A percentile compares a stretch with the other conserved stretches of the same genome.
phyloP scores from a whole-genome alignment of 1,140 invertebrate species.

The Bicyclus anynana region DNA sequence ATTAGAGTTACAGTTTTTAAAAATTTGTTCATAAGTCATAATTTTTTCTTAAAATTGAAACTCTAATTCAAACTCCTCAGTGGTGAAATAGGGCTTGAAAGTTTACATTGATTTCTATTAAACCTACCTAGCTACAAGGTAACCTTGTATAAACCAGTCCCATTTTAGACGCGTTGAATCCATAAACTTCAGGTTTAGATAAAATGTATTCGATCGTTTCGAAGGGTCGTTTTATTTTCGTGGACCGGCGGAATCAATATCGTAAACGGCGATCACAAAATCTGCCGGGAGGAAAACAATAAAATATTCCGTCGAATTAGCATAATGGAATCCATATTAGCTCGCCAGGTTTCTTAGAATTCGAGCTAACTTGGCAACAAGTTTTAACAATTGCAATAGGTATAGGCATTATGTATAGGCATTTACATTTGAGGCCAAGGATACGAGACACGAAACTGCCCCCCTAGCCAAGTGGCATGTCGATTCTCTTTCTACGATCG shows the following conservation, averaged over 20 bases:
- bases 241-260: conserved; percentile 17
- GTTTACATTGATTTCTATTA: no score
- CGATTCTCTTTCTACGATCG: no score
- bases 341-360: conserved; percentile 1
- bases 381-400: conserved; percentile 2
- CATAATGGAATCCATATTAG: conserved; percentile 15
- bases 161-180: conserved; percentile 7
- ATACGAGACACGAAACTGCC: neutral
- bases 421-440: conserved; percentile 4
- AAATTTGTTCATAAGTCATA: no score
- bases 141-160: conserved; percentile 12
- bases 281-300: conserved; percentile 11
- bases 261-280: conserved; percentile 26
- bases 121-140: no score
- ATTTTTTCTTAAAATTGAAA: no score
- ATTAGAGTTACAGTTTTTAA: no score
- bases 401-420: neutral
- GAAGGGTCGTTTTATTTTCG: conserved; percentile 23
- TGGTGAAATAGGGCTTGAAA: no score
- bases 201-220: conserved; percentile 7
- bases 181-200: conserved; percentile 7
- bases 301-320: conserved; percentile 21
- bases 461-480: no score
- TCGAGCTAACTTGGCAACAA: neutral
- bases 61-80: no score